Evolutionary conservation across 2,797 vertebrate species (phyloP), one percentile per base, ranked within the genome.

Genomic region (Rhodeus uyekii): DNA sequence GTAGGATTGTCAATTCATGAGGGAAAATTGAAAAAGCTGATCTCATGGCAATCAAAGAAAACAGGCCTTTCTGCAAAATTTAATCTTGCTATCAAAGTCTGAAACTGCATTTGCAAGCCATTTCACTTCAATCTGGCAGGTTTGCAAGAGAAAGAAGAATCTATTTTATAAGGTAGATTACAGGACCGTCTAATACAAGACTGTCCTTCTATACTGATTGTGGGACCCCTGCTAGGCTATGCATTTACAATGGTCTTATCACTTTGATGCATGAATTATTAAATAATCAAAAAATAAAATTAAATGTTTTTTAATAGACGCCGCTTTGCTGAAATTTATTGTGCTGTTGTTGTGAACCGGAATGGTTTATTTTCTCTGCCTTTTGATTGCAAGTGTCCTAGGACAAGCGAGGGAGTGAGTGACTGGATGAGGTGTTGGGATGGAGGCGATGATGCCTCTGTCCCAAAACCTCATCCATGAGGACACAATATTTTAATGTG

Each of bases 41-140:
- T 73, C 53, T 67, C 61, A n/a, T 22, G n/a, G 22, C 38, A 68
- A 32, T 55, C 58, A 39, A 55, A 63, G 50, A 36, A 42, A 80
- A 46, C 38, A 34, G 44, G 39, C n/a, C 22, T 72, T 69, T 42
- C 72, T 53, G 72, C 48, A 29, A 55, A 53, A 61, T 76, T 65
- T 48, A 60, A 87, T 77, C 76, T 61, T 61, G 60, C 63, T 77
- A 65, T 44, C 27, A 83, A 73, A 77, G 58, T 39, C 5, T 48
- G 67, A 78, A 58, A 34, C 73, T 32, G 42, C 12, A 3, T 67
- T 69, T 8, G 4, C 39, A 32, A 60, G 64, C 46, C 7, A 44
- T 78, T 83, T 78, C 74, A 39, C 13, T 34, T 46, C 29, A 27
- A 27, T 19, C 34, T 81, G 48, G 50, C 27, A 58, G 61, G 36